phyloP scores from a whole-genome alignment of 2,888 invertebrate genomes.

The Seira sanloemensis region DNA sequence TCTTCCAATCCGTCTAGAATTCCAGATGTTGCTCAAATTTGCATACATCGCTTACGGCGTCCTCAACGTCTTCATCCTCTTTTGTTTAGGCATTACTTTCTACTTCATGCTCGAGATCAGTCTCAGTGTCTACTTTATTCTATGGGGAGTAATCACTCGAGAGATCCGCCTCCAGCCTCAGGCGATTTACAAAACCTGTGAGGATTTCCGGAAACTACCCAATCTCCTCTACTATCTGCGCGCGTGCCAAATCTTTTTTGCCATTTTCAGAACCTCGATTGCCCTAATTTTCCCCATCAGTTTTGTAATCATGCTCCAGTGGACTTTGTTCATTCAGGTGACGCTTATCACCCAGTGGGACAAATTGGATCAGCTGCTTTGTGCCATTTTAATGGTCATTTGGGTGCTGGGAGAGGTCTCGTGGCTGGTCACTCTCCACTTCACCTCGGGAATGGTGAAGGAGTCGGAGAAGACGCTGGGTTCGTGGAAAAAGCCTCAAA shows the following conservation, averaged over 20 bases:
- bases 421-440: neutral
- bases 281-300: neutral
- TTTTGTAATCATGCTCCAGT: neutral
- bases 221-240: neutral
- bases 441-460: neutral
- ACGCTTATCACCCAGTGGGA: neutral
- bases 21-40: no score
- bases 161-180: neutral
- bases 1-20: no score
- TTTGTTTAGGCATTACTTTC: no score
- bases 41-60: no score
- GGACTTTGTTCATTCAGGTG: neutral
- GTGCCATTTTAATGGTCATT: neutral
- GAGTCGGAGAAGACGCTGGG: neutral
- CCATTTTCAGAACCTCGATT: neutral
- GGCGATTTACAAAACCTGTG: neutral
- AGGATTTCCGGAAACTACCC: neutral
- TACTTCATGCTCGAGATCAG: neutral
- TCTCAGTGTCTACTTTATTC: neutral
- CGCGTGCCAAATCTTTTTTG: neutral
- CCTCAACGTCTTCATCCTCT: no score
- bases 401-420: neutral
- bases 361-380: neutral
- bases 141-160: constrained; percentile 15
- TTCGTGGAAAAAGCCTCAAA: neutral